Evolutionary conservation across 2,113 vertebrate species (phyloP).

Genomic region (Hepsetus odoe): DNA sequence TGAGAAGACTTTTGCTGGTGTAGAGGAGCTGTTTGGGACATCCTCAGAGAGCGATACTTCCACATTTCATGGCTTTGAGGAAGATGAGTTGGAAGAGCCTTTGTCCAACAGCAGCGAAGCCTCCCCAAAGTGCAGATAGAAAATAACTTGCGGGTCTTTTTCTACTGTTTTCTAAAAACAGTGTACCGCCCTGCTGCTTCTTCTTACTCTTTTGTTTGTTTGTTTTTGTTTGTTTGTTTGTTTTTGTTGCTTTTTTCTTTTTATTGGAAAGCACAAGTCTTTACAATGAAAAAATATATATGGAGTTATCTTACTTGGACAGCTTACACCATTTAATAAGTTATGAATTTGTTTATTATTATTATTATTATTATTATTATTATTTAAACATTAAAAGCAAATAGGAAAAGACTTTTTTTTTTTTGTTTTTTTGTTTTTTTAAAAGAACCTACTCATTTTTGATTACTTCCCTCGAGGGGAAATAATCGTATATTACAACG

Average conservation of each 20-base stretch:
- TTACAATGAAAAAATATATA: slow-evolving; percentile 65
- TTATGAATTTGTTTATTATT: slow-evolving; percentile 65
- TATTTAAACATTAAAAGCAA: slow-evolving; percentile 65
- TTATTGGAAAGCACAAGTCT: slow-evolving; percentile 74
- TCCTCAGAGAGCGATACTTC: slow-evolving; percentile 98
- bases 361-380: slow-evolving; percentile 43
- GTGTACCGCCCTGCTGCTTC: slow-evolving; percentile 76
- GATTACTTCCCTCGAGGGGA: slow-evolving; percentile 54
- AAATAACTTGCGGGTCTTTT: slow-evolving; percentile 57
- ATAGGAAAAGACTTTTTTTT: slow-evolving; percentile 60
- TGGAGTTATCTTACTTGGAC: slow-evolving; percentile 64
- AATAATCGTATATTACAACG: slow-evolving; percentile 62
- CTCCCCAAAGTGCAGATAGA: slow-evolving; percentile 87
- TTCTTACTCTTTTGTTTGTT: slow-evolving; percentile 57
- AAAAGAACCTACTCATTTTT: slow-evolving; percentile 49
- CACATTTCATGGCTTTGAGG: slow-evolving; percentile 98
- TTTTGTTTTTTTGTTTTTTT: slow-evolving; percentile 57
- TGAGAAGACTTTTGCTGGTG: slow-evolving; percentile 82
- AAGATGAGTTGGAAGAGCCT: slow-evolving; percentile 93
- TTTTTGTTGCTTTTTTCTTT: slow-evolving; percentile 52
- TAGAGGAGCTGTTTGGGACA: slow-evolving; percentile 97
- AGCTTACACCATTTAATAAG: slow-evolving; percentile 76
- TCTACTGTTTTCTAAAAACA: slow-evolving; percentile 54
- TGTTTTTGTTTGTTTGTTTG: slow-evolving; percentile 11
- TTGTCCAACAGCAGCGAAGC: slow-evolving; percentile 83